Evolutionary conservation across 2,113 vertebrate genomes (phyloP), one percentile per base, ranked within the genome.

Genomic region (Vulpes ferrilata): DNA sequence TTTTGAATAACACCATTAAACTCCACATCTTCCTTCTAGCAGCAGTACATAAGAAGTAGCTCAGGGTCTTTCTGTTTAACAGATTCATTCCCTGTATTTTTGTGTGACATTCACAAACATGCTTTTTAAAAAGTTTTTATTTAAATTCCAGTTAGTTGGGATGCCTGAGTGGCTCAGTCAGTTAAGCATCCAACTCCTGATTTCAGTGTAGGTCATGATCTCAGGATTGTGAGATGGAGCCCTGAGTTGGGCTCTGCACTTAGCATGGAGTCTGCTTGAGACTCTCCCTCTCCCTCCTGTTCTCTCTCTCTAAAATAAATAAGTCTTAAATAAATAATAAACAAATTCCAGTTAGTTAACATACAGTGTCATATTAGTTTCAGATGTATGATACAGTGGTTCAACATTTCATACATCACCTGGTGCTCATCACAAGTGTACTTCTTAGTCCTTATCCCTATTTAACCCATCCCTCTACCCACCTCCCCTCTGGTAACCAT

Each of bases 51-150:
- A 64, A 59, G 59, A 59, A 64, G 27, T 20, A 80, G 59, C 48
- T 64, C n/a, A 84, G 67, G 35, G 48, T 5, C n/a, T 96, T 91
- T 96, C 53, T 35, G 38, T 95, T 97, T 91, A 92, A 86, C 48
- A n/a, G 32, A 43, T 57, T 86, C 30, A 78, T 59, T 97, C 12
- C n/a, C 74, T 64, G 11, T 60, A 22, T 38, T 95, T 25, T n/a
- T 88, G 27, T 7, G n/a, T 79, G 32, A 85, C 62, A 69, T 11
- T 53, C 4, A 51, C 43, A 78, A 78, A 78, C 74, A 30, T 78
- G 73, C 38, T 19, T 30, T 25, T 30, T 30, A 48, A 64, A 64
- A 64, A 25, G 7, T 51, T 76, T 51, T 76, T 51, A 38, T 69
- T 69, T 73, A 23, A 74, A 74, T 74, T 74, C 38, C 11, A 74